These are phyloP conservation scores for Helobdella robusta DNA, from an alignment of 2,888 invertebrate genomes.

Conservation along the genomic window DNA sequence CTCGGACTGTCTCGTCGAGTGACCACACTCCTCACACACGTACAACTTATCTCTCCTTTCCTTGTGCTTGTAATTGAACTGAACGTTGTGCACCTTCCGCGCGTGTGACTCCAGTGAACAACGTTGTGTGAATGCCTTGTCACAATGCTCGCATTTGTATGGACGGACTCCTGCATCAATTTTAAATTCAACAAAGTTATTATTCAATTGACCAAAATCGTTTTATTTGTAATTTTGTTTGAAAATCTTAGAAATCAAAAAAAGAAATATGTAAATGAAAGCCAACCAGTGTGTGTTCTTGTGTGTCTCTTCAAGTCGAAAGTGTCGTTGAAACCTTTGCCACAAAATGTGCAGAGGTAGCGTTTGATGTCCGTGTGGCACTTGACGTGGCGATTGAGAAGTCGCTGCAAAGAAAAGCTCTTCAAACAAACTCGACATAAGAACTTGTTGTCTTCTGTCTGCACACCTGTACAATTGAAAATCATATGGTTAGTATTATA, in stretches of 20 bases:
- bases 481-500: too few relatives aligned
- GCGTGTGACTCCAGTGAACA: conserved; percentile 98
- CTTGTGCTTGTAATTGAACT: conserved; percentile 92
- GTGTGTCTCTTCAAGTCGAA: conserved; percentile 98
- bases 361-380: conserved; percentile 97
- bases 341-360: conserved; percentile 96
- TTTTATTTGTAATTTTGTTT: too few relatives aligned
- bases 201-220: too few relatives aligned
- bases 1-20: conserved; percentile 90
- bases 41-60: conserved; percentile 76
- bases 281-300: conserved; percentile 81
- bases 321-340: conserved; percentile 99
- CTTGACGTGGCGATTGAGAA: conserved; percentile 96
- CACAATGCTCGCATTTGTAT: conserved; percentile 94
- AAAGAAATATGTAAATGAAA: not conserved
- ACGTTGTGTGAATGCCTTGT: conserved; percentile 96
- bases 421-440: conserved; percentile 86
- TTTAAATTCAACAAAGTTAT: conserved; percentile 6
- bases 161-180: conserved; percentile 70
- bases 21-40: conserved; percentile 98
- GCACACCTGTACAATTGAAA: too few relatives aligned
- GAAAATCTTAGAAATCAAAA: not conserved
- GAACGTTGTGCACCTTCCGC: conserved; percentile 90
- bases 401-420: conserved; percentile 82
- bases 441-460: conserved; percentile 52